phyloP scores from a whole-genome alignment of 2,888 invertebrate species.

The Pegoplata infirma region DNA sequence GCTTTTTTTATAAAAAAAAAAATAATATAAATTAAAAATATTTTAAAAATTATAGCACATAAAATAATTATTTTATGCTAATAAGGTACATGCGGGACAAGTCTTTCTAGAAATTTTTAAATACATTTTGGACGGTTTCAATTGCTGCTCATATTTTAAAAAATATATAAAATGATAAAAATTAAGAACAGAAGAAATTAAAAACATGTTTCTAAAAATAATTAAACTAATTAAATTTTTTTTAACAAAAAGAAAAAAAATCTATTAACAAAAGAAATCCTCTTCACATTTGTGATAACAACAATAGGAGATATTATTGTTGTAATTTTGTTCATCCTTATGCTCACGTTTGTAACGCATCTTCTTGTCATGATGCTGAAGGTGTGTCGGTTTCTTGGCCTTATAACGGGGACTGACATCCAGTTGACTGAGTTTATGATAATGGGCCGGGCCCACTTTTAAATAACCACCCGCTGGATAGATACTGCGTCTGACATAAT shows the following conservation, averaged over 20 bases:
- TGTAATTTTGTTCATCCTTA: slow-evolving; percentile 60
- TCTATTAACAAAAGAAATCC: slow-evolving; percentile 73
- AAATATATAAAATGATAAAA: no score
- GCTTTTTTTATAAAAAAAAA: background rate
- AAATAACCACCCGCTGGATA: slow-evolving; percentile 75
- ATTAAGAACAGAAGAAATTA: no score
- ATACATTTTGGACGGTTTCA: slow-evolving; percentile 30
- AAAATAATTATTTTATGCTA: slow-evolving; percentile 36
- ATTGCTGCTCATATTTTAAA: slow-evolving; percentile 1
- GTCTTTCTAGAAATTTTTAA: slow-evolving; percentile 30
- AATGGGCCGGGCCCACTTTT: slow-evolving; percentile 72
- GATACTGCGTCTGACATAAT: slow-evolving; percentile 70
- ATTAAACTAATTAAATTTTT: slow-evolving; percentile 1
- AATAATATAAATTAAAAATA: no score
- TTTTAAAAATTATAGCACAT: slow-evolving; percentile 37
- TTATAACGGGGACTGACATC: slow-evolving; percentile 74
- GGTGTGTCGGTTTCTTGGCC: slow-evolving; percentile 69
- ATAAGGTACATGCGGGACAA: slow-evolving; percentile 52
- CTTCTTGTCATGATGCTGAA: slow-evolving; percentile 66
- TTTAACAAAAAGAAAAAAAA: no score
- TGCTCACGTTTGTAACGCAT: slow-evolving; percentile 72
- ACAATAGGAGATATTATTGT: slow-evolving; percentile 72
- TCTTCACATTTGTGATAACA: slow-evolving; percentile 73
- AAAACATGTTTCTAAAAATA: no score
- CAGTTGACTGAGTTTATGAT: slow-evolving; percentile 68